Conservation (phyloP, 92 coral and sea anemone genomes). For the Diadumene lineata region DNA sequence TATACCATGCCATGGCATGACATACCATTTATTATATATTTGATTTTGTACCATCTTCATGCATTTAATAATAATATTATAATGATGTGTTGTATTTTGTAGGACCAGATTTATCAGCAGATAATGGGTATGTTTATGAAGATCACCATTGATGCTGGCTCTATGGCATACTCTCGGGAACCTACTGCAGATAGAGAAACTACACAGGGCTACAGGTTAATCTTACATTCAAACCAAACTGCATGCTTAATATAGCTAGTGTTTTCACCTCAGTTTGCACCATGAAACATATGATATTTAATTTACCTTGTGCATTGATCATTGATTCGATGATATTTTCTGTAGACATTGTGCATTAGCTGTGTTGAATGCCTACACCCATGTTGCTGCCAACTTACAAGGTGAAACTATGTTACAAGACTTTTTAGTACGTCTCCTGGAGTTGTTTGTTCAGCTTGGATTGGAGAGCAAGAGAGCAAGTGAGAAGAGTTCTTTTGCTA, state of each 20-base stretch:
- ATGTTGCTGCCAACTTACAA: constrained; percentile 79
- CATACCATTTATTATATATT: not conserved
- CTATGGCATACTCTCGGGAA: constrained; percentile 92
- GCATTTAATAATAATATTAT: too few species aligned
- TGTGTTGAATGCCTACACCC: constrained; percentile 85
- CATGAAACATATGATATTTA: too few species aligned
- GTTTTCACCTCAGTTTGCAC: too few species aligned
- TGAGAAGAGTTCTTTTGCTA: constrained; percentile 76
- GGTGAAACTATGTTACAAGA: constrained; percentile 84
- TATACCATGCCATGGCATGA: too few species aligned
- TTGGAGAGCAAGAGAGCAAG: constrained; percentile 96
- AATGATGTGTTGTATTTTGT: not conserved
- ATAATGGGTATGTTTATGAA: constrained; percentile 97
- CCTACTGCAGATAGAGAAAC: constrained; percentile 82
- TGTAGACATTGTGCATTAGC: constrained; percentile 94
- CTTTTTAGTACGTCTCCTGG: constrained; percentile 85
- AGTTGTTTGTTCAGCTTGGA: constrained; percentile 96
- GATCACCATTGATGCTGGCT: constrained; percentile 93
- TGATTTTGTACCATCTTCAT: not conserved
- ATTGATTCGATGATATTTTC: not conserved
- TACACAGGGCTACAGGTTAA: constrained; percentile 90
- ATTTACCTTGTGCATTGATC: not conserved
- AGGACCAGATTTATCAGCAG: constrained; percentile 93
- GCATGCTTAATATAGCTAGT: not conserved
- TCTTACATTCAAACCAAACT: not conserved